phyloP scores from a whole-genome alignment of 2,888 invertebrate genomes.

The Cephus rjabovi region DNA sequence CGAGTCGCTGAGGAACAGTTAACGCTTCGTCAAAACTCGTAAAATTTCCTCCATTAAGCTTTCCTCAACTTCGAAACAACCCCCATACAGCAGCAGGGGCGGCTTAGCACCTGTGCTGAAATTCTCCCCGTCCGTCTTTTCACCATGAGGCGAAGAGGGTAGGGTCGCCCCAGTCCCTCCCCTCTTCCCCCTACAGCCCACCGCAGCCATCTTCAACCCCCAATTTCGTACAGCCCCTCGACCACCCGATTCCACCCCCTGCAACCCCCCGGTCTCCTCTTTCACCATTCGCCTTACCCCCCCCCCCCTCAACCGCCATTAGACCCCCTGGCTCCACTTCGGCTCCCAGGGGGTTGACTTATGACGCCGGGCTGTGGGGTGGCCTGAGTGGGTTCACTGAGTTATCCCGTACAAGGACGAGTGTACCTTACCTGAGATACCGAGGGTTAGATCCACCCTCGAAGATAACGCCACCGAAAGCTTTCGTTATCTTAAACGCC shows the following conservation, averaged over 20 bases:
- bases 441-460: constrained; percentile 19
- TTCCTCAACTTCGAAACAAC: constrained; percentile 28
- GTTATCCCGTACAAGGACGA: constrained; percentile 21
- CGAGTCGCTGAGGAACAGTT: constrained; percentile 17
- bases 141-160: neutral
- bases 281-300: constrained; percentile 20
- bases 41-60: constrained; percentile 48
- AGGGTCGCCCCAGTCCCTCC: neutral
- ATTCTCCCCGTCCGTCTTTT: constrained; percentile 33
- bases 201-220: constrained; percentile 8
- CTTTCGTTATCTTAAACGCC: constrained; percentile 29
- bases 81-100: constrained; percentile 13
- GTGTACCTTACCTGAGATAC: constrained; percentile 24
- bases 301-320: constrained; percentile 41
- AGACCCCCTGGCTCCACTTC: constrained; percentile 35
- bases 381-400: constrained; percentile 46
- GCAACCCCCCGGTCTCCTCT: neutral
- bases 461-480: constrained; percentile 19
- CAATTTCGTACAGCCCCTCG: neutral
- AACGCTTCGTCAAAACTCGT: constrained; percentile 39
- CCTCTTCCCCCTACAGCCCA: constrained; percentile 12
- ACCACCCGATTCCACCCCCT: neutral
- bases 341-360: constrained; percentile 52
- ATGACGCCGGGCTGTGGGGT: constrained; percentile 42
- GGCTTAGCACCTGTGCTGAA: constrained; percentile 43